Evolutionary conservation across 2,113 vertebrate species (phyloP).

Genomic region (Spermophilus dauricus): DNA sequence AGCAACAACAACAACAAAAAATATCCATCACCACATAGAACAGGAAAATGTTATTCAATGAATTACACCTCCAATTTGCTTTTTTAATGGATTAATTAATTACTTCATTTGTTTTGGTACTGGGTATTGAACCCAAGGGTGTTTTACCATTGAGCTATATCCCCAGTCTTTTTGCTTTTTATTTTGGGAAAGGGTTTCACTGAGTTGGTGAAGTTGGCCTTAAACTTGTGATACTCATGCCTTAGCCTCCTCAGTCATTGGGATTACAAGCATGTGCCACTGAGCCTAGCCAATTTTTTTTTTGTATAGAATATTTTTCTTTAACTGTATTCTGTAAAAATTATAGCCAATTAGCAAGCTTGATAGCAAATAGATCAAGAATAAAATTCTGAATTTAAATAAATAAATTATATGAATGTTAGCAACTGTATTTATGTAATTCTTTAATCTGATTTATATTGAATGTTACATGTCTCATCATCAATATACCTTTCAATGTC

Average conservation of each 20-base stretch:
- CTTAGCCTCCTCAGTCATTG: no score
- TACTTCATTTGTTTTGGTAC: no score
- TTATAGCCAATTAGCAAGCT: constrained; percentile 39
- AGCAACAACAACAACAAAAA: background rate
- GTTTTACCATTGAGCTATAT: no score
- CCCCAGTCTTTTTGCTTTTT: no score
- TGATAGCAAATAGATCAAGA: constrained; percentile 41
- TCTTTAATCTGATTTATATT: constrained; percentile 75
- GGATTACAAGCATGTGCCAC: no score
- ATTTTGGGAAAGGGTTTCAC: no score
- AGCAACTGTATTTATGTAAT: constrained; percentile 62
- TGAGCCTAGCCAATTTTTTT: no score
- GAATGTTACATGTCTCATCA: constrained; percentile 76
- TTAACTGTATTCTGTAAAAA: constrained; percentile 40
- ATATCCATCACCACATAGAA: background rate
- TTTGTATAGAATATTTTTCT: background rate
- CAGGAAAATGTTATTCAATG: background rate
- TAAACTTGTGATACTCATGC: no score
- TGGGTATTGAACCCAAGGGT: no score
- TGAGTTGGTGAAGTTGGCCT: no score
- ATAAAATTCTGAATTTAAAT: constrained; percentile 73
- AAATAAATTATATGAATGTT: constrained; percentile 73
- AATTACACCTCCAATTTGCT: background rate
- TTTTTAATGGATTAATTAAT: background rate
- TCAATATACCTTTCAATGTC: constrained; percentile 68